Conservation (phyloP, 1,140 invertebrate species). For the Zaprionus gabonicus region DNA sequence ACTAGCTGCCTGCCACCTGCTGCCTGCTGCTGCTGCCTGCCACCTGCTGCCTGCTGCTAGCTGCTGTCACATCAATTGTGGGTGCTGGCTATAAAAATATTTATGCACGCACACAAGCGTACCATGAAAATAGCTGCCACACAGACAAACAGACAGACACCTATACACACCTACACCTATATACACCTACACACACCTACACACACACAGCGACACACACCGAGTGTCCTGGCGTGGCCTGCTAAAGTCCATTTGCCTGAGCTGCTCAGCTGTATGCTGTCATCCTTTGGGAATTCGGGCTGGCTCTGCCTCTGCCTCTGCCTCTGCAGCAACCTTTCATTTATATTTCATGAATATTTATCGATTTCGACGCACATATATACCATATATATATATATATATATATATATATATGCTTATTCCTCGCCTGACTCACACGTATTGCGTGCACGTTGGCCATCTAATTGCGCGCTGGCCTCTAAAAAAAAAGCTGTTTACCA, state of each 20-base stretch:
- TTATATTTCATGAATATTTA: conserved; percentile 80
- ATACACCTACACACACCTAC: no score
- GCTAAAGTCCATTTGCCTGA: conserved; percentile 53
- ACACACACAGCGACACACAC: no score
- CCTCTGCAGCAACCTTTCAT: conserved; percentile 46
- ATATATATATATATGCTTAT: not conserved
- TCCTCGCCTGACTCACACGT: not conserved
- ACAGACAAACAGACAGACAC: no score
- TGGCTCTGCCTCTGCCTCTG: not conserved
- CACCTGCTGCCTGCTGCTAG: conserved; percentile 24
- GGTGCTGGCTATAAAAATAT: conserved; percentile 60
- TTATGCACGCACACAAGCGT: conserved; percentile 48
- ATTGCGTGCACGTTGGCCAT: conserved; percentile 46
- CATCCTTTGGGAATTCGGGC: conserved; percentile 67
- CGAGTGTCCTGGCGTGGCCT: conserved; percentile 25
- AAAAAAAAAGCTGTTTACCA: conserved; percentile 7
- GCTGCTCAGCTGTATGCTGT: conserved; percentile 51
- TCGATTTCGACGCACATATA: conserved; percentile 55
- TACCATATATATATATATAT: conserved; percentile 9
- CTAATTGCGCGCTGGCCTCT: conserved; percentile 34
- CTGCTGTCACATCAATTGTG: conserved; percentile 44
- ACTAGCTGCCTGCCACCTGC: conserved; percentile 20
- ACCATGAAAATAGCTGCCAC: conserved; percentile 31
- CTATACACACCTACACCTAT: no score
- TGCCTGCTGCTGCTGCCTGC: conserved; percentile 24